A percentile compares a stretch with the other conserved stretches of the same genome.
These are phyloP conservation scores for Trissolcus japonicus DNA, from an alignment of 2,888 invertebrate genomes.

Conservation along the genomic window DNA sequence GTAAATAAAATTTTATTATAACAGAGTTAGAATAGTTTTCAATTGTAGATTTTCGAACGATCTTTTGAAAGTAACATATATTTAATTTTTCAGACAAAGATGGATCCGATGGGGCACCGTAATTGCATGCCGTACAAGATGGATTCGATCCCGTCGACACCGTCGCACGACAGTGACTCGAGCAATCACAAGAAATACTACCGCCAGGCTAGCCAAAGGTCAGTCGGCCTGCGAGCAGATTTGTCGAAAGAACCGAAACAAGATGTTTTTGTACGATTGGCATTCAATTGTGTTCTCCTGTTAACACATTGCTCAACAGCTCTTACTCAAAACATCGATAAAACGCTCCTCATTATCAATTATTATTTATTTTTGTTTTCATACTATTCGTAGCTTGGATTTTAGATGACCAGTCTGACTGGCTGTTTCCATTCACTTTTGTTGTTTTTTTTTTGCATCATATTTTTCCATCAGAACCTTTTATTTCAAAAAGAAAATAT, in stretches of 20 bases:
- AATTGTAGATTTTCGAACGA: too few relatives aligned
- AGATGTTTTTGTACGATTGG: constrained; percentile 1
- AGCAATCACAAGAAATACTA: constrained; percentile 78
- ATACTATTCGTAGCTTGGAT: too few relatives aligned
- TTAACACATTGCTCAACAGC: constrained; percentile 13
- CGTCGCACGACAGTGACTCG: constrained; percentile 61
- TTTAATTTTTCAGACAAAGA: constrained; percentile 34
- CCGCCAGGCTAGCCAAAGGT: constrained; percentile 79
- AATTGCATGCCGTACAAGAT: constrained; percentile 14
- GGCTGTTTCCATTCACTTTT: constrained; percentile 1
- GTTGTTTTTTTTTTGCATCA: not conserved
- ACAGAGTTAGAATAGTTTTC: too few relatives aligned
- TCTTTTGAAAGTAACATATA: not conserved
- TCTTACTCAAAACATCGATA: constrained; percentile 14
- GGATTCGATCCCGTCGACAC: constrained; percentile 42
- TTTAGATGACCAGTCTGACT: not conserved
- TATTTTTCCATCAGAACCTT: not conserved
- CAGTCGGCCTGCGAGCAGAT: constrained; percentile 60
- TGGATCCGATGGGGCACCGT: constrained; percentile 41
- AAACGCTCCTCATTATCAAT: constrained; percentile 15
- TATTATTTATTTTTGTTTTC: not conserved
- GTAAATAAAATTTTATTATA: too few relatives aligned
- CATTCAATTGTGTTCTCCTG: constrained; percentile 7
- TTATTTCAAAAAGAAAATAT: too few relatives aligned
- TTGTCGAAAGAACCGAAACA: constrained; percentile 1